A percentile compares a stretch with the other conserved stretches of the same genome.
These are phyloP conservation scores for Hirtodrosophila cameraria DNA, from an alignment of 2,888 invertebrate species.

Conservation along the genomic window DNA sequence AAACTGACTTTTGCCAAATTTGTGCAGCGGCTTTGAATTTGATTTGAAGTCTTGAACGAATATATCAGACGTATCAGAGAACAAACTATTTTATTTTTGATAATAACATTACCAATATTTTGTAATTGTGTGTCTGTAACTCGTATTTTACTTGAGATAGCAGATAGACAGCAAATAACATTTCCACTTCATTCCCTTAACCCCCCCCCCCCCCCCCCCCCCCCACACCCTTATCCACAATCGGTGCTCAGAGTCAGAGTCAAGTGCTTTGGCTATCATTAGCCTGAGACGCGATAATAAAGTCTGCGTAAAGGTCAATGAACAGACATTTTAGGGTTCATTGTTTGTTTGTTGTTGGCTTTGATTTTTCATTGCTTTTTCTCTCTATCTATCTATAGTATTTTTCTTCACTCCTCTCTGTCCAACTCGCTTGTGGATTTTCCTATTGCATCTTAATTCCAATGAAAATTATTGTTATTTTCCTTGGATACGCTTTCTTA, in stretches of 20 bases:
- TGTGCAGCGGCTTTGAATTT: slow-evolving; percentile 43
- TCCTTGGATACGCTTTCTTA: slow-evolving; percentile 17
- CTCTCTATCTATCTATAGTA: slow-evolving; percentile 7
- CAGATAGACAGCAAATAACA: not conserved
- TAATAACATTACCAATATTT: too few species aligned
- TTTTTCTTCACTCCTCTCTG: slow-evolving; percentile 2
- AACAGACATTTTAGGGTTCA: slow-evolving; percentile 69
- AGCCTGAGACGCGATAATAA: slow-evolving; percentile 46
- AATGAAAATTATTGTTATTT: slow-evolving; percentile 48
- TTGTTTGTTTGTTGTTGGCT: slow-evolving; percentile 59
- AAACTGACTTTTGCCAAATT: slow-evolving; percentile 69
- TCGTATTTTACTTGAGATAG: not conserved
- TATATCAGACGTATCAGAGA: slow-evolving; percentile 23
- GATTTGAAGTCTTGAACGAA: slow-evolving; percentile 35
- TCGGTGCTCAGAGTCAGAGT: slow-evolving; percentile 25
- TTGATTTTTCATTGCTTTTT: slow-evolving; percentile 40
- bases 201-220: not conserved
- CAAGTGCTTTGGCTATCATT: slow-evolving; percentile 54
- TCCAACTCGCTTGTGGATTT: not conserved
- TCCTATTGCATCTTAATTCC: slow-evolving; percentile 49
- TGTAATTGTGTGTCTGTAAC: slow-evolving; percentile 3
- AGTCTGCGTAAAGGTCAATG: slow-evolving; percentile 63
- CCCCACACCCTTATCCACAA: too few species aligned
- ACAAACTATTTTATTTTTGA: slow-evolving; percentile 44
- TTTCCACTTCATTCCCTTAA: not conserved